These are phyloP conservation scores for Mirza zaza DNA, from an alignment of 2,113 vertebrate species.

Conservation along the genomic window DNA sequence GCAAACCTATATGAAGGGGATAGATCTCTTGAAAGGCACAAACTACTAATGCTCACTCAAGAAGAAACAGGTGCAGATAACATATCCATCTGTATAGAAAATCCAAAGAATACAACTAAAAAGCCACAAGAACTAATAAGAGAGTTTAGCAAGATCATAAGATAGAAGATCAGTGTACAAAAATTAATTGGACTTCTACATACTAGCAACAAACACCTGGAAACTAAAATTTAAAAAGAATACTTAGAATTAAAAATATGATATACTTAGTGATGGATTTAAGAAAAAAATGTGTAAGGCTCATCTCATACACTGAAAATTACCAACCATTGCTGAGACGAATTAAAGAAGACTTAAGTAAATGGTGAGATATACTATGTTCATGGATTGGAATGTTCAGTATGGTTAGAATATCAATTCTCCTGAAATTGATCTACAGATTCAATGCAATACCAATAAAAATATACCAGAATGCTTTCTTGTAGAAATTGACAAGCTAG, in stretches of 20 bases:
- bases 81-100: background rate
- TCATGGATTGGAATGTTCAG: background rate
- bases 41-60: background rate
- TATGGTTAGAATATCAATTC: background rate
- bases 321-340: background rate
- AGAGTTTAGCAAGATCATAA: background rate
- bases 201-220: background rate
- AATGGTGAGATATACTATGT: background rate
- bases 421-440: background rate
- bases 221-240: background rate
- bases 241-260: background rate
- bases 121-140: background rate
- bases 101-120: background rate
- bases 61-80: background rate
- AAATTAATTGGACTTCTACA: no score
- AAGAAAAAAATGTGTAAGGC: background rate
- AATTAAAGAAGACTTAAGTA: background rate
- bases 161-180: background rate
- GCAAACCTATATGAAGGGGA: background rate
- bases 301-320: background rate
- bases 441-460: background rate
- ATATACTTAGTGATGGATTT: background rate
- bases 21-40: background rate
- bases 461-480: background rate
- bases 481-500: background rate